Evolutionary conservation across 2,888 invertebrate genomes (phyloP).

Genomic region (Morpho helenor): DNA sequence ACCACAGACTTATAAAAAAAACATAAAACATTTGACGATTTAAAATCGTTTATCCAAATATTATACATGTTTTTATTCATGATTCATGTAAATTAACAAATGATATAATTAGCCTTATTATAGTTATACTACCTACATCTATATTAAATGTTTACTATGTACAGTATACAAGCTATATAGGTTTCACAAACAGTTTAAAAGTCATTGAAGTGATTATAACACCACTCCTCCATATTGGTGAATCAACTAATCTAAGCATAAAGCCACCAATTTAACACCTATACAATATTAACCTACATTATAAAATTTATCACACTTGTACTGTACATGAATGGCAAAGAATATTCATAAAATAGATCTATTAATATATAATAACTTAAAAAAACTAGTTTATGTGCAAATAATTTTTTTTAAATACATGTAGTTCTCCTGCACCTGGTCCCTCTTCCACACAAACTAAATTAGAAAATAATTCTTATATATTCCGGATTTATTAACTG

Average conservation of each 20-base stretch:
- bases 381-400: no score
- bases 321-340: conserved; percentile 69
- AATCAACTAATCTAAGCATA: conserved; percentile 42
- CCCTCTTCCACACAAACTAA: conserved; percentile 12
- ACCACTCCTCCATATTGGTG: conserved; percentile 53
- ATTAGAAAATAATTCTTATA: no score
- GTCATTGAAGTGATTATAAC: conserved; percentile 66
- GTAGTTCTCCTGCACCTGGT: conserved; percentile 20
- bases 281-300: conserved; percentile 34
- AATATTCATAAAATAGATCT: conserved; percentile 25
- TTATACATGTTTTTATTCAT: conserved; percentile 38
- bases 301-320: conserved; percentile 61
- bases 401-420: conserved; percentile 4
- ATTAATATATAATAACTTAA: no score
- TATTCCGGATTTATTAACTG: no score
- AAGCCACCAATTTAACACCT: conserved; percentile 38
- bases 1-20: conserved; percentile 54
- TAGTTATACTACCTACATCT: conserved; percentile 33
- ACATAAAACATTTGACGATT: conserved; percentile 54
- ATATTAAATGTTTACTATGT: conserved; percentile 49
- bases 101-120: conserved; percentile 50
- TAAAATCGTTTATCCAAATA: conserved; percentile 54
- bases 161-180: conserved; percentile 56
- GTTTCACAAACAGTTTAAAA: conserved; percentile 49
- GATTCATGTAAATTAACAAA: conserved; percentile 50